Percentiles rank a stretch among this genome's conserved stretches.
Evolutionary conservation across 2,797 vertebrate genomes (phyloP).

Genomic region (Alcedo atthis): DNA sequence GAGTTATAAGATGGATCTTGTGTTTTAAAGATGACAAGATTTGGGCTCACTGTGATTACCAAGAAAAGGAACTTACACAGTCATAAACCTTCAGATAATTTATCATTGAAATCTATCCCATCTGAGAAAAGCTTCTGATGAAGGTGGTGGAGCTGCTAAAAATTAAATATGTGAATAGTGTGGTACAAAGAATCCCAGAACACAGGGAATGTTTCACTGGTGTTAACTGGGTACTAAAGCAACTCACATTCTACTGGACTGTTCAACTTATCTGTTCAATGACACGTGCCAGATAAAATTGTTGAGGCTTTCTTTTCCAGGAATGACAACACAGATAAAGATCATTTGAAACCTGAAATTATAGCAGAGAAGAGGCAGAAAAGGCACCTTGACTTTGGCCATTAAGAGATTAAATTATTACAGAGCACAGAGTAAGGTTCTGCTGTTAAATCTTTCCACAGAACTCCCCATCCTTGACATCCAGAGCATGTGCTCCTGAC

Average conservation of each 20-base stretch:
- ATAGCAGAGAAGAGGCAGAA: background rate
- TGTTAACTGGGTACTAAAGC: background rate
- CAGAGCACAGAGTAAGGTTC: background rate
- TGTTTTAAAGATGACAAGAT: background rate
- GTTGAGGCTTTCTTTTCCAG: background rate
- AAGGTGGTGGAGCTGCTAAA: background rate
- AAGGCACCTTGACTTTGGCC: background rate
- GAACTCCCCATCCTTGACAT: slow-evolving; percentile 16
- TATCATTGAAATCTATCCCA: background rate
- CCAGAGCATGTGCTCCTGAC: background rate
- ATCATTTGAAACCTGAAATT: background rate
- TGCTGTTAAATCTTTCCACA: background rate
- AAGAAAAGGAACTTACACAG: background rate
- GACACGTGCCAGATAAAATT: background rate
- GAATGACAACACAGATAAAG: background rate
- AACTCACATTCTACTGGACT: background rate
- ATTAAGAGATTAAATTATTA: background rate
- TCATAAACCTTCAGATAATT: background rate
- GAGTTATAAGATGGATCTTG: background rate
- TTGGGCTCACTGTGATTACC: background rate
- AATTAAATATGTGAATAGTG: background rate
- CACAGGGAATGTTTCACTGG: background rate
- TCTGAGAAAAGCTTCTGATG: background rate
- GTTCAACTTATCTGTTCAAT: background rate
- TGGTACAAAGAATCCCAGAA: background rate